Evolutionary conservation across 2,113 vertebrate species (phyloP).

Genomic region (Oreochromis tanganicae): DNA sequence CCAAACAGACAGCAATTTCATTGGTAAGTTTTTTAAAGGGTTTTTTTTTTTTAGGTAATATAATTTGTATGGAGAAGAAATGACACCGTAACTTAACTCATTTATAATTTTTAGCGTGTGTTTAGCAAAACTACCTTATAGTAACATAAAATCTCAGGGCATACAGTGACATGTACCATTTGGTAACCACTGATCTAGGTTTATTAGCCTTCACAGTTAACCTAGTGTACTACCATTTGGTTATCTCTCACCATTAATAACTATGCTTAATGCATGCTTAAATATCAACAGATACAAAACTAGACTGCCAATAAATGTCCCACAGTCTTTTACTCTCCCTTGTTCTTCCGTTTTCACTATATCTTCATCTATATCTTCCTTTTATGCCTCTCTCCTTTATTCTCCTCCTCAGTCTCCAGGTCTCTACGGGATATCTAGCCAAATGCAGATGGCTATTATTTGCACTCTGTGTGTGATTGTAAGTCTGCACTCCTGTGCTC

Average conservation of each 20-base stretch:
- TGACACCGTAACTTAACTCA: background rate
- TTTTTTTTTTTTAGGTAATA: background rate
- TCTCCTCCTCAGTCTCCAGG: background rate
- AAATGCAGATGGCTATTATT: conserved; percentile 44
- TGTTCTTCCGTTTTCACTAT: background rate
- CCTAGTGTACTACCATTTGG: background rate
- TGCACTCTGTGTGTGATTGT: background rate
- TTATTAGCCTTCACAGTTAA: background rate
- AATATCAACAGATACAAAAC: background rate
- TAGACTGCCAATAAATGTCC: background rate
- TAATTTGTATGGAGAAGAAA: background rate
- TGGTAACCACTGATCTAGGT: background rate
- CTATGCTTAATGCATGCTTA: background rate
- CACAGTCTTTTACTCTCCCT: background rate
- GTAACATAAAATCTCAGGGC: background rate
- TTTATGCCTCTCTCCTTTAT: background rate
- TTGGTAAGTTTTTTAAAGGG: background rate
- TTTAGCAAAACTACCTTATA: background rate
- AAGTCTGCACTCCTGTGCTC: background rate
- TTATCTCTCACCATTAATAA: background rate
- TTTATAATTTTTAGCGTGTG: background rate
- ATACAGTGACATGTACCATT: background rate
- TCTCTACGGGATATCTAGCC: conserved; percentile 17
- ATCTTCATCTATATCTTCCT: background rate
- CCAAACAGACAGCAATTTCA: background rate